phyloP scores from a whole-genome alignment of 1,140 invertebrate species.

The Heterodera carotae region DNA sequence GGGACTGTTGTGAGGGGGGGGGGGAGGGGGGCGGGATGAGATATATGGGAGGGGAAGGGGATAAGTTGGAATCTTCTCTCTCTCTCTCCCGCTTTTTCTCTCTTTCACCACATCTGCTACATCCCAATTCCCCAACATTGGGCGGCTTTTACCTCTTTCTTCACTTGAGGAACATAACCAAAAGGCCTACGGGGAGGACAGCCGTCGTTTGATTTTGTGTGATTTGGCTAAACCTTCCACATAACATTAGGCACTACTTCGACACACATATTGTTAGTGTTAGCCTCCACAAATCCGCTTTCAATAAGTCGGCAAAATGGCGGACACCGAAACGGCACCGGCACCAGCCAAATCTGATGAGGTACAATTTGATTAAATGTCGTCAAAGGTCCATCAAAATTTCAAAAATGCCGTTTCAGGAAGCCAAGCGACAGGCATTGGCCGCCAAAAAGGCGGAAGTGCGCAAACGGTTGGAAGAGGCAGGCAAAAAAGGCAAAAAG shows the following conservation, averaged over 20 bases:
- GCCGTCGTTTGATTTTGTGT: background rate
- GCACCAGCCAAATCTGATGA: conserved; percentile 10
- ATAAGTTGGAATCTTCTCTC: no score
- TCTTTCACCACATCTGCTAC: background rate
- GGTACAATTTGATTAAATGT: background rate
- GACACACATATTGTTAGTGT: background rate
- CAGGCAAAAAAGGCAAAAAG: conserved; percentile 62
- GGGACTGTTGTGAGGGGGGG: no score
- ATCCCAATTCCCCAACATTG: background rate
- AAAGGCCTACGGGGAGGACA: background rate
- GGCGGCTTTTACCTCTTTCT: background rate
- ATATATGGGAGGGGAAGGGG: no score
- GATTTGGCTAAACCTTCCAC: background rate
- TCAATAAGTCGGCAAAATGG: background rate
- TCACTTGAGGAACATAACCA: background rate
- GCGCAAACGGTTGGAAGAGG: conserved; percentile 63
- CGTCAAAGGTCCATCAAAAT: background rate
- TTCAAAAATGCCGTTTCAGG: conserved; percentile 44
- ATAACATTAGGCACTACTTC: background rate
- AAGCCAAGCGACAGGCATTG: conserved; percentile 60
- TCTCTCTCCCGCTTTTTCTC: no score
- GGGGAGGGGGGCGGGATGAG: no score
- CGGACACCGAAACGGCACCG: background rate
- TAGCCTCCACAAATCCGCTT: background rate
- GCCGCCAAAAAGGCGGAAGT: conserved; percentile 65